Conservation (phyloP, 2,797 vertebrate genomes). For the Sphaeramia orbicularis region DNA sequence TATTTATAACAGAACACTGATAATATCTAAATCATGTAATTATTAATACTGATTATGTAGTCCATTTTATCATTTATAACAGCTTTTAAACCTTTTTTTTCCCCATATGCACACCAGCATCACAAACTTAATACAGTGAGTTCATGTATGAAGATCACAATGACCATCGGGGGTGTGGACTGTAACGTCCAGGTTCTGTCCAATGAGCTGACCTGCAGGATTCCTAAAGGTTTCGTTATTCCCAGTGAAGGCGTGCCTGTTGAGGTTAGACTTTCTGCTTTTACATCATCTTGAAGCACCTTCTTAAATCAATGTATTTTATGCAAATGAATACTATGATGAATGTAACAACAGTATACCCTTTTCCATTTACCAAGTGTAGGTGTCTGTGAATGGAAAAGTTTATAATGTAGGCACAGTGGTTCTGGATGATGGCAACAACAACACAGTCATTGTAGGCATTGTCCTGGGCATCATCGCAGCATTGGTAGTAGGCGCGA, state of each 20-base stretch:
- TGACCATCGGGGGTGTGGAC: slow-evolving; percentile 87
- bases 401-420: slow-evolving; percentile 85
- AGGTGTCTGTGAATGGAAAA: slow-evolving; percentile 89
- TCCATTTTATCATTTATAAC: not conserved
- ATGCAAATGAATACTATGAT: not conserved
- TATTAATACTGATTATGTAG: not conserved
- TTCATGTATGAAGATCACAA: slow-evolving; percentile 89
- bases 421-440: slow-evolving; percentile 50
- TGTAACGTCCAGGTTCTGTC: slow-evolving; percentile 88
- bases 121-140: slow-evolving; percentile 84
- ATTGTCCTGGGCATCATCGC: slow-evolving; percentile 84
- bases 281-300: not conserved
- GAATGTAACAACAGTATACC: not conserved
- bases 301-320: not conserved
- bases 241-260: slow-evolving; percentile 82
- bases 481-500: slow-evolving; percentile 78
- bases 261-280: slow-evolving; percentile 78
- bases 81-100: slow-evolving; percentile 1
- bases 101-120: slow-evolving; percentile 82
- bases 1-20: no score
- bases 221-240: slow-evolving; percentile 85
- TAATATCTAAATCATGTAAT: not conserved
- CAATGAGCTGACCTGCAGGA: slow-evolving; percentile 91
- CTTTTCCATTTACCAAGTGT: slow-evolving; percentile 7
- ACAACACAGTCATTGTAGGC: slow-evolving; percentile 65